Conservation (phyloP, 1,140 invertebrate genomes). For the Apocrypta bakeri region DNA sequence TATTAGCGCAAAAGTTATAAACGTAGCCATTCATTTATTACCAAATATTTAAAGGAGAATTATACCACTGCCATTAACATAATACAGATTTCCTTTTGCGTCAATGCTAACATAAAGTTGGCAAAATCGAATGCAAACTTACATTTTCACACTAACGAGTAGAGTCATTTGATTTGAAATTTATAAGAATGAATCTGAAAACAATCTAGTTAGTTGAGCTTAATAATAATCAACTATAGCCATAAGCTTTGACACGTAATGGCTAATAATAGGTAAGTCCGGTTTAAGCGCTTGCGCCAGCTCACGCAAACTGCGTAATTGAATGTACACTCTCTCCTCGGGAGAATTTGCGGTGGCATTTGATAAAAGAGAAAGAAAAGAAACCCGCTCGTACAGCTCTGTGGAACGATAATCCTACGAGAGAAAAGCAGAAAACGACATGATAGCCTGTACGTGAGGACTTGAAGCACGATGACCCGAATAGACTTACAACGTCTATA, state of each 20-base stretch:
- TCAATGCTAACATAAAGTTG: too few species aligned
- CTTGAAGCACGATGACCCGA: slow-evolving; percentile 36
- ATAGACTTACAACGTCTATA: not conserved
- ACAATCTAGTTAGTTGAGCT: too few species aligned
- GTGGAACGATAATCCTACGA: slow-evolving; percentile 10
- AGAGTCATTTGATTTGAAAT: too few species aligned
- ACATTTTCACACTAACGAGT: too few species aligned
- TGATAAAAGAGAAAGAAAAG: slow-evolving; percentile 26
- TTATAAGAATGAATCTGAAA: too few species aligned
- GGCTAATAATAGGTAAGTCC: slow-evolving; percentile 1
- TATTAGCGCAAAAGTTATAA: too few species aligned
- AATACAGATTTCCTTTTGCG: too few species aligned
- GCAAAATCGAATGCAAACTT: too few species aligned
- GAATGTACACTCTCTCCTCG: slow-evolving; percentile 26
- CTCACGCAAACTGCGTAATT: slow-evolving; percentile 29
- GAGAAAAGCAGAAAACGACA: slow-evolving; percentile 19
- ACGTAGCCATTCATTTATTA: too few species aligned
- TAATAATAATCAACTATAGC: not conserved
- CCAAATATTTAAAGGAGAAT: too few species aligned
- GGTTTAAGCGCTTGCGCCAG: not conserved
- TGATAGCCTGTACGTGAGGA: slow-evolving; percentile 10
- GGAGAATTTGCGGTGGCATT: slow-evolving; percentile 29
- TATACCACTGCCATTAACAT: too few species aligned
- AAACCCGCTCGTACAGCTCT: not conserved
- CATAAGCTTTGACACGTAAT: slow-evolving; percentile 9